Conservation (phyloP, 2,888 invertebrate genomes). For the Archips crataeganus region DNA sequence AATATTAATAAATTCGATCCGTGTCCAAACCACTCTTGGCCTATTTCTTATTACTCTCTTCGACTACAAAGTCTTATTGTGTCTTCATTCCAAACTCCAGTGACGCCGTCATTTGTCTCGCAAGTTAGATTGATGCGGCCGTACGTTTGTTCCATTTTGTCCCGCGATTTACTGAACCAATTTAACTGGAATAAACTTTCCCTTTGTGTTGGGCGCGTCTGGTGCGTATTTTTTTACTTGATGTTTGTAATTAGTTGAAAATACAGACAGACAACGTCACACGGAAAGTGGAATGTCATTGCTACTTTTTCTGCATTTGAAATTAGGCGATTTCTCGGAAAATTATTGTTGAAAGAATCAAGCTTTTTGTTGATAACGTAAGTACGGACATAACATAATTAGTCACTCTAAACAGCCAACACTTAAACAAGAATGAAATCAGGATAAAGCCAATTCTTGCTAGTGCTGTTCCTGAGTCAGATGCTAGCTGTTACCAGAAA, state of each 20-base stretch:
- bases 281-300: too few species aligned
- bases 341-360: too few species aligned
- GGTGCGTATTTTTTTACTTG: background rate
- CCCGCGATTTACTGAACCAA: constrained; percentile 24
- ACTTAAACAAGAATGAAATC: too few species aligned
- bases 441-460: too few species aligned
- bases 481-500: too few species aligned
- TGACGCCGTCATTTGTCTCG: constrained; percentile 21
- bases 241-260: background rate
- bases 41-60: background rate
- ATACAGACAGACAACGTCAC: background rate
- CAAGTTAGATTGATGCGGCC: constrained; percentile 35
- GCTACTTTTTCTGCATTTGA: too few species aligned
- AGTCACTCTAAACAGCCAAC: too few species aligned
- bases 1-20: too few species aligned
- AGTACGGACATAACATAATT: too few species aligned
- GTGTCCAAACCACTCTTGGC: background rate
- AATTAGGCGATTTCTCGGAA: too few species aligned
- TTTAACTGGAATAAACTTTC: constrained; percentile 15
- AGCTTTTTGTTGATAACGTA: too few species aligned
- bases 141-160: constrained; percentile 11
- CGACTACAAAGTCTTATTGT: background rate
- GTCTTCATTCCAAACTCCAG: constrained; percentile 25
- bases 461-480: too few species aligned
- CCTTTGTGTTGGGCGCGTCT: background rate